Base-by-base conservation (phyloP, 2,888 invertebrate species). In the Xestia rhomboidea region DNA sequence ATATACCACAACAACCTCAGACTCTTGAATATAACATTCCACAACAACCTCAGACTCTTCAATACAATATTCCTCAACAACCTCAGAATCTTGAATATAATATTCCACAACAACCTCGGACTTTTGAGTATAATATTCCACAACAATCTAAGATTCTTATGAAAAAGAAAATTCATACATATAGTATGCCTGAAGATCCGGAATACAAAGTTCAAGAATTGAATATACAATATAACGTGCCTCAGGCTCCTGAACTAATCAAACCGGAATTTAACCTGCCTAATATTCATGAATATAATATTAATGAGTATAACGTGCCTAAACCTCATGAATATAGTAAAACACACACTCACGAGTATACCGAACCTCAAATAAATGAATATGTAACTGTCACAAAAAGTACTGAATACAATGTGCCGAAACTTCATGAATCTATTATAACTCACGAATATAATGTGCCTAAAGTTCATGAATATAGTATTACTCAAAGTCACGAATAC, bases 391-490 rank as follows among this genome's bases (percentile, higher is more conserved):
- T 70, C 27, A 49, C 60, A 11, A 51, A 75, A 41, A 54, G 2
- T 24, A 60, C 44, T 0, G n/a, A 75, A 10, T 75, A 62, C 62
- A 75, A 27, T 0, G 2, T 27, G 5, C 76, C 74, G 0, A 44
- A 54, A 41, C 18, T 46, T 67, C 18, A 60, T 0, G 76, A 76
- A 66, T 64, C 46, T 27, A 73, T 15, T 30, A 54, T 66, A 30
- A 57, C 71, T 54, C 68, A 67, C 6, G 82, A 81, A 49, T 73
- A 54, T 21, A 66, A 44, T 21, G 49, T 57, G 27, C 74, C 76
- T 7, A 60, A 67, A 51, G 15, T 44, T 51, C n/a, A 27, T 27
- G 68, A 76, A 18, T 76, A 68, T 51, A 51, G 2, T n/a, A 27
- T n/a, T 68, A 21, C 60, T 21, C 44, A 72, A 44, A 69, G 2